These are phyloP conservation scores for Chrysina gloriosa DNA, from an alignment of 2,888 invertebrate species.

Conservation along the genomic window DNA sequence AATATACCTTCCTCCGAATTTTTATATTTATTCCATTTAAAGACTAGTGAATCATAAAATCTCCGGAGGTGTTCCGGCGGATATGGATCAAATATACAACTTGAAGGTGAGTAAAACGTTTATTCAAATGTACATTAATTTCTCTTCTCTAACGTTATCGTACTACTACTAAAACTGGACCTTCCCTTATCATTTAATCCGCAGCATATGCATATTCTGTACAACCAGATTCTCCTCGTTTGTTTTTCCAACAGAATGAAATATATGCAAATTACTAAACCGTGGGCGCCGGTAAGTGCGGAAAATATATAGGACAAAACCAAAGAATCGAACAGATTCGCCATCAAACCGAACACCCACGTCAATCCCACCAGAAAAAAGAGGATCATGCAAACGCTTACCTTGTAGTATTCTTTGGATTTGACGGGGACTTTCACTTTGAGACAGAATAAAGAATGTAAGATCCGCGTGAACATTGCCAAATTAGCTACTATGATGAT, in stretches of 20 bases:
- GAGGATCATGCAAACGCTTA: constrained; percentile 26
- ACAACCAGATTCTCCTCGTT: constrained; percentile 9
- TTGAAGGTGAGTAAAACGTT: neutral
- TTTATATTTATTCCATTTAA: no score
- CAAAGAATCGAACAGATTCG: constrained; percentile 9
- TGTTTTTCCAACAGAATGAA: constrained; percentile 26
- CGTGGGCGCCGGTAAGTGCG: constrained; percentile 17
- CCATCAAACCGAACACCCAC: constrained; percentile 35
- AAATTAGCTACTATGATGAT: constrained; percentile 20
- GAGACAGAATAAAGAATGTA: constrained; percentile 15
- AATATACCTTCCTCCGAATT: no score
- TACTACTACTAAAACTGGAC: neutral
- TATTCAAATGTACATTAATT: no score
- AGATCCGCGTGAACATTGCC: constrained; percentile 11
- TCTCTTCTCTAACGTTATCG: neutral
- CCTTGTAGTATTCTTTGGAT: constrained; percentile 1
- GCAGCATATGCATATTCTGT: neutral
- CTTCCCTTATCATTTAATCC: neutral
- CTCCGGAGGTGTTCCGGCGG: no score
- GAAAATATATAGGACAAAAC: constrained; percentile 33
- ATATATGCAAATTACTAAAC: constrained; percentile 30
- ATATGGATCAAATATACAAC: no score
- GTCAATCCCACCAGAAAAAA: constrained; percentile 36
- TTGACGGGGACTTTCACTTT: neutral
- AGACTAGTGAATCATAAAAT: no score